Evolutionary conservation across 2,113 vertebrate species (phyloP).

Genomic region (Myotis lucifugus): DNA sequence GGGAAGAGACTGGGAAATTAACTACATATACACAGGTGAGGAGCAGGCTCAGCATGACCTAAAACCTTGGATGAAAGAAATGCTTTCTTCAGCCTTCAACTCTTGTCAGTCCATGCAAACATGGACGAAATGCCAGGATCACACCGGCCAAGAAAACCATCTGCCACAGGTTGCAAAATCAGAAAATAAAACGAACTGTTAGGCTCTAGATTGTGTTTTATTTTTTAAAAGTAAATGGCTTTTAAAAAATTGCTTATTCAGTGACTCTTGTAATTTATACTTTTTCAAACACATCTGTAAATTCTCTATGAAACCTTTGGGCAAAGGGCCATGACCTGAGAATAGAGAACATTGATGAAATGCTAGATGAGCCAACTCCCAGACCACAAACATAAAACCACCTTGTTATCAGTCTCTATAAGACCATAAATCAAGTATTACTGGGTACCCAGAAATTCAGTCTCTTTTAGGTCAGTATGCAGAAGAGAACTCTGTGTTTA

Average conservation of each 20-base stretch:
- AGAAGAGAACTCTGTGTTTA: constrained; percentile 53
- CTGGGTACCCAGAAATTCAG: background rate
- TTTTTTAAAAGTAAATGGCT: constrained; percentile 31
- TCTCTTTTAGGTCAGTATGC: background rate
- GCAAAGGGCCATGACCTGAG: background rate
- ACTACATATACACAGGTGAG: background rate
- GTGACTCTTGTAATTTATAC: background rate
- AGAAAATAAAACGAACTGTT: constrained; percentile 44
- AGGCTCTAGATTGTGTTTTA: constrained; percentile 33
- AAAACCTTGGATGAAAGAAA: background rate
- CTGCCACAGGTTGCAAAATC: constrained; percentile 54
- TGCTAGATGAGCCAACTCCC: background rate
- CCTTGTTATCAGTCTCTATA: background rate
- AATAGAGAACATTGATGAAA: constrained; percentile 33
- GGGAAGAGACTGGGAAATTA: background rate
- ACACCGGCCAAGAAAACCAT: background rate
- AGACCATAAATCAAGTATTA: constrained; percentile 39
- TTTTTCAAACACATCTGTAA: constrained; percentile 28
- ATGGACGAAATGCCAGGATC: constrained; percentile 32
- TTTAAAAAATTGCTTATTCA: constrained; percentile 4
- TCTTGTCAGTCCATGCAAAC: constrained; percentile 22
- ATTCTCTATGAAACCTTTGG: constrained; percentile 34
- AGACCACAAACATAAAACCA: constrained; percentile 17
- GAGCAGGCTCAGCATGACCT: background rate
- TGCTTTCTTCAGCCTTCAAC: background rate